A percentile compares a stretch with the other conserved stretches of the same genome.
These are phyloP conservation scores for Scelioninae gen. 1 DNA, from an alignment of 2,888 invertebrate species.

Conservation along the genomic window DNA sequence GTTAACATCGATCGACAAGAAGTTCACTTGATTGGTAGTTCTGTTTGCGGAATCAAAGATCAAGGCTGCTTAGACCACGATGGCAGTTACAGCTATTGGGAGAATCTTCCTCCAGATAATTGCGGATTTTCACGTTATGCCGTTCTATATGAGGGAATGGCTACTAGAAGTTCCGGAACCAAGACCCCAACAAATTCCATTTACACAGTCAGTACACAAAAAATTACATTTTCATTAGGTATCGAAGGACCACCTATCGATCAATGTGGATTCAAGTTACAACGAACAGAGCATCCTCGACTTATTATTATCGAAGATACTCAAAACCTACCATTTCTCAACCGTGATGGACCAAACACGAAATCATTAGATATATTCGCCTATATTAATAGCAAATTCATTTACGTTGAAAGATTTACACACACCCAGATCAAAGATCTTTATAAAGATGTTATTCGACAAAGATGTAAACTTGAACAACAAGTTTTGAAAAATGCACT, in stretches of 20 bases:
- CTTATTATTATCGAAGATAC: too few relatives aligned
- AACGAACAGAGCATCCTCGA: too few relatives aligned
- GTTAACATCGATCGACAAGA: background rate
- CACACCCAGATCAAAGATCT: slow-evolving; percentile 62
- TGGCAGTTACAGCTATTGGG: slow-evolving; percentile 13
- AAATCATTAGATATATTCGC: too few relatives aligned
- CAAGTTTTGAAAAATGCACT: slow-evolving; percentile 73
- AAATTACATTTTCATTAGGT: too few relatives aligned
- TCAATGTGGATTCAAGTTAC: too few relatives aligned
- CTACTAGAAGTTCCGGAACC: background rate
- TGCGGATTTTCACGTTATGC: background rate
- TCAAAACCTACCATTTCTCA: too few relatives aligned
- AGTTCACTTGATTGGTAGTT: background rate
- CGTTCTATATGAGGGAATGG: background rate
- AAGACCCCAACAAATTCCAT: too few relatives aligned
- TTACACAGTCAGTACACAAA: background rate
- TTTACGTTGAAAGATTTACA: too few relatives aligned
- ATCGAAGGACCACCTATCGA: too few relatives aligned
- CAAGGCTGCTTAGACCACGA: too few relatives aligned
- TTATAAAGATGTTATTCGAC: slow-evolving; percentile 69
- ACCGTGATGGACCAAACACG: too few relatives aligned
- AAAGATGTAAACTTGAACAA: slow-evolving; percentile 72
- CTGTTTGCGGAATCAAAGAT: background rate
- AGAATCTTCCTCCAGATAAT: background rate
- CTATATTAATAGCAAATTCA: too few relatives aligned